Percentiles rank a stretch among this genome's conserved stretches.
Conservation (phyloP, 2,888 invertebrate genomes). For the Gymnosoma rotundatum region DNA sequence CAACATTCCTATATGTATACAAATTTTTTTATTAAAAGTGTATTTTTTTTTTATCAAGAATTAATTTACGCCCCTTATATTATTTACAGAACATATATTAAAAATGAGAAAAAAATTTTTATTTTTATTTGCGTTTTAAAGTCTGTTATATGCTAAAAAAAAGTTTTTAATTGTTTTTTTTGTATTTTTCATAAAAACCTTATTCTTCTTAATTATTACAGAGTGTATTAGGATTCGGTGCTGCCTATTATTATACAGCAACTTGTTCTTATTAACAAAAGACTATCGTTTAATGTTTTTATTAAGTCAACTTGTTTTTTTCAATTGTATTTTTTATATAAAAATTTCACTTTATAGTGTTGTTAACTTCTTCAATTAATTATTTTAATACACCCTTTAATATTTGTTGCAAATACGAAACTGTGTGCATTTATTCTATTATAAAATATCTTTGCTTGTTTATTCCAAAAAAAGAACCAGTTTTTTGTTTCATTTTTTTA, state of each 20-base stretch:
- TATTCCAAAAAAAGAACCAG: neutral
- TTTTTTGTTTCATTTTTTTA: neutral
- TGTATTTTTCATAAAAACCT: too few species aligned
- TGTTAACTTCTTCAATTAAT: neutral
- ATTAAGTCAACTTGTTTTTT: constrained; percentile 33
- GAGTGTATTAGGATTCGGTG: too few species aligned
- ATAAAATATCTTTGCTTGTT: constrained; percentile 31
- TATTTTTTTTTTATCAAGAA: too few species aligned
- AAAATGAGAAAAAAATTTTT: too few species aligned
- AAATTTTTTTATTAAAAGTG: too few species aligned
- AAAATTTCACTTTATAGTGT: neutral
- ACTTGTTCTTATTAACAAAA: neutral
- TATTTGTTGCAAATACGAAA: constrained; percentile 51
- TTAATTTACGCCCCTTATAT: too few species aligned
- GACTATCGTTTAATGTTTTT: constrained; percentile 10
- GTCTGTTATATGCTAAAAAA: too few species aligned
- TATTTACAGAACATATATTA: too few species aligned
- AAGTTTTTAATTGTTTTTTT: too few species aligned
- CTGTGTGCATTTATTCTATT: constrained; percentile 50
- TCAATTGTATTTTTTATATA: neutral
- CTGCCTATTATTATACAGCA: neutral
- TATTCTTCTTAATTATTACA: too few species aligned
- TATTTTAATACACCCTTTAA: constrained; percentile 53
- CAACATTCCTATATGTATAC: too few species aligned
- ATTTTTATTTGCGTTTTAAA: too few species aligned